Conservation (phyloP, 2,113 vertebrate genomes). For the Oophaga pumilio region DNA sequence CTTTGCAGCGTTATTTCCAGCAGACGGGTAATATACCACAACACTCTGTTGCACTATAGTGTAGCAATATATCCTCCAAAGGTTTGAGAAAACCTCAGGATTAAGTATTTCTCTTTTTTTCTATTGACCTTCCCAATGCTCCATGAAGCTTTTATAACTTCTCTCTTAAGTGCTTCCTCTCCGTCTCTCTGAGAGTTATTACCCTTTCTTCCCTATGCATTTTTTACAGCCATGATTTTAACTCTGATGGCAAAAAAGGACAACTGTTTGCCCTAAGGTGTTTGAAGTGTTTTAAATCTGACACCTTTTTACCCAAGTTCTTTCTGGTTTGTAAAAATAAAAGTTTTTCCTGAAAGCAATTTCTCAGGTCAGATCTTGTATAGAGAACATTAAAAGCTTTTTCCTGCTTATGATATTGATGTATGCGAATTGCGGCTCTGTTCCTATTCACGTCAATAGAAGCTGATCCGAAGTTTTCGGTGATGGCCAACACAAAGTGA, state of each 20-base stretch:
- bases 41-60: not conserved
- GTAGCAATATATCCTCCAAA: not conserved
- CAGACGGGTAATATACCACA: not conserved
- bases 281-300: not conserved
- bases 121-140: not conserved
- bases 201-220: constrained; percentile 12
- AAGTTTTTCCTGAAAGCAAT: constrained; percentile 21
- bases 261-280: not conserved
- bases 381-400: not conserved
- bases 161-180: constrained; percentile 9
- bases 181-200: not conserved
- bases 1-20: not conserved
- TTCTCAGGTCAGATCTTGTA: constrained; percentile 10
- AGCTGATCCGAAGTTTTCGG: too few species aligned
- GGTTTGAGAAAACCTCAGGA: not conserved
- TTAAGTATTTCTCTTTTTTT: constrained; percentile 1
- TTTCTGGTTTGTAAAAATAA: not conserved
- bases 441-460: too few species aligned
- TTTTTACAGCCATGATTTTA: constrained; percentile 21
- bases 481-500: too few species aligned
- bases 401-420: too few species aligned
- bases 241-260: not conserved
- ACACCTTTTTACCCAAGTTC: not conserved
- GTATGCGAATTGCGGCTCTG: too few species aligned
- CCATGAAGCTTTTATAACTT: constrained; percentile 29